phyloP scores from a whole-genome alignment of 2,113 vertebrate genomes.

The Pteropus alecto region DNA sequence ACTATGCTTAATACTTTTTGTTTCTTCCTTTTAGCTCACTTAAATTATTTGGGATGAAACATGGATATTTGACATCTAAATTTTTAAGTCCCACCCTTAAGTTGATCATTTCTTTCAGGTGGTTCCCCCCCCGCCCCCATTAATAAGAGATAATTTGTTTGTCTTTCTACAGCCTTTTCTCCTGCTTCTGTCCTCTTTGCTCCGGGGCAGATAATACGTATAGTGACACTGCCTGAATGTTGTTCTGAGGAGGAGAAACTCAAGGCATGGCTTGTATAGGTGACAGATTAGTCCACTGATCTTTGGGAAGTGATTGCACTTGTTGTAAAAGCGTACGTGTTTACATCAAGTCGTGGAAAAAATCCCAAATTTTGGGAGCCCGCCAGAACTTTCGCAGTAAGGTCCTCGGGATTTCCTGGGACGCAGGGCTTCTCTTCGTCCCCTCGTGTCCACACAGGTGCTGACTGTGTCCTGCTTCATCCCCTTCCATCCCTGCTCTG shows the following conservation, averaged over 20 bases:
- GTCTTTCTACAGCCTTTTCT: neutral
- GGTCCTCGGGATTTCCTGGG: neutral
- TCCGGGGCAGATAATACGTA: neutral
- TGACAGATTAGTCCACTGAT: neutral
- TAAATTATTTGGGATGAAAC: neutral
- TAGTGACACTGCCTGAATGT: neutral
- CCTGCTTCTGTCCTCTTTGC: neutral
- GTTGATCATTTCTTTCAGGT: neutral
- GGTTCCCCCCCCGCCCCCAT: neutral
- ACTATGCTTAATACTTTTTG: neutral
- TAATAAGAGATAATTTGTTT: neutral
- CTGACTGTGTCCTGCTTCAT: fast-evolving
- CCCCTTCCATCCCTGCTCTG: neutral
- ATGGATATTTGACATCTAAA: neutral
- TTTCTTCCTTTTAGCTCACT: neutral
- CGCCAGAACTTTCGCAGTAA: neutral
- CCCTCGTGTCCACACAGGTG: fast-evolving
- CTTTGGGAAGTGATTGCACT: neutral
- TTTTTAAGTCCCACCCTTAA: neutral
- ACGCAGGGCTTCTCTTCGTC: neutral
- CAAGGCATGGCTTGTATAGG: neutral
- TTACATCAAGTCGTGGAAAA: neutral
- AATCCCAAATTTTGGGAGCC: neutral
- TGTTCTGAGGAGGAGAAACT: neutral
- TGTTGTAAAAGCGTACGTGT: neutral